Base-by-base conservation (phyloP, 1,140 invertebrate species). In the Drosophila baimaii region DNA sequence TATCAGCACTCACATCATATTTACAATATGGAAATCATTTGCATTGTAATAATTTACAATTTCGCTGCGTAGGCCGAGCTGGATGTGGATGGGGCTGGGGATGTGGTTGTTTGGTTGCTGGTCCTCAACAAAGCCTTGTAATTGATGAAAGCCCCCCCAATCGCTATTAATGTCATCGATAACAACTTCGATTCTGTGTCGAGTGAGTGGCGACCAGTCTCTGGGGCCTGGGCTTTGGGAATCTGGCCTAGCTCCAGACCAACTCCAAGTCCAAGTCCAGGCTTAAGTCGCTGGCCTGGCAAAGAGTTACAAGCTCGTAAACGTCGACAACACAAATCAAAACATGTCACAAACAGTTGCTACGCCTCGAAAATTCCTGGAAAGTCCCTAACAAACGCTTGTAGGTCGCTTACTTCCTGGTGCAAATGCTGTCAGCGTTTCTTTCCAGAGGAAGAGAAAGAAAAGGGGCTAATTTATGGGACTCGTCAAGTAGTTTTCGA, bases 111-210 rank as follows among this genome's bases (percentile, higher is more conserved):
- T 52, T 33, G 41, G 3, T 52, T 46, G 29, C 21, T 58, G 51
- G 64, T 81, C 59, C 81, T 59, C 56, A 77, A 81, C 77, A 82
- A 83, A 66, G 58, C 39, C 55, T 47, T 79, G 84, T 88, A 88
- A 88, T 88, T 88, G 83, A 88, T 88, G 84, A 88, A 88, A 88
- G 84, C 75, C 80, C 79, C 66, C 68, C 62, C 54, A 84, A 89
- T 90, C 81, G 84, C 84, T 89, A 89, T 89, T 90, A 89, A 89
- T 89, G 84, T 89, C 84, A 89, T 78, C 84, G 84, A 89, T 89
- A 89, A 84, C 84, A 89, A 54, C 71, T 79, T 79, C 10, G 66
- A 72, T 72, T 71, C 69, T 49, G 52, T 72, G 68, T 70, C 51
- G 64, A 58, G 59, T 62, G 62, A 74, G 77, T 57, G 75, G 65